Conservation (phyloP, 1,140 invertebrate species). For the Saccostrea glomerata region DNA sequence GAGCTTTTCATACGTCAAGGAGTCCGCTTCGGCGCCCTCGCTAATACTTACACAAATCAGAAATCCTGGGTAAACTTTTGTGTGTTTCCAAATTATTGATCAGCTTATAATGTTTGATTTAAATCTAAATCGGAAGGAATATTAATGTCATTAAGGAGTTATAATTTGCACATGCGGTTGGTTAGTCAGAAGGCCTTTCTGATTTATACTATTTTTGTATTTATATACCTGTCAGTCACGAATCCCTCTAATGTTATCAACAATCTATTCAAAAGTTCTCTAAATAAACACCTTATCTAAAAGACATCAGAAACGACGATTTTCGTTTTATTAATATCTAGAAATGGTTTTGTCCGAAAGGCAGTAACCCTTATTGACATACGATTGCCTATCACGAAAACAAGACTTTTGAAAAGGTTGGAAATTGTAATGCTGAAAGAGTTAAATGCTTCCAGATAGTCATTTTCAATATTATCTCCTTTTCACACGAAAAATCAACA, state of each 20-base stretch:
- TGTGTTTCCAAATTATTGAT: constrained; percentile 36
- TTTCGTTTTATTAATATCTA: constrained; percentile 33
- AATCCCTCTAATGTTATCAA: constrained; percentile 3
- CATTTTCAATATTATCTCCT: constrained; percentile 33
- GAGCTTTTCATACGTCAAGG: constrained; percentile 8
- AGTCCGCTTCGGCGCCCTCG: constrained; percentile 27
- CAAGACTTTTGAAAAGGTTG: constrained; percentile 10
- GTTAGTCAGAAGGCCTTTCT: not conserved
- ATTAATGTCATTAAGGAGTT: constrained; percentile 29
- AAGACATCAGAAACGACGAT: constrained; percentile 3
- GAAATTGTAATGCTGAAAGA: constrained; percentile 19
- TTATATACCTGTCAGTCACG: constrained; percentile 9
- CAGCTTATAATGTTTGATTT: constrained; percentile 35
- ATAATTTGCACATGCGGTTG: constrained; percentile 27
- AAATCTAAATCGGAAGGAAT: constrained; percentile 34
- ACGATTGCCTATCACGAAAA: constrained; percentile 28
- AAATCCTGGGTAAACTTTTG: constrained; percentile 25
- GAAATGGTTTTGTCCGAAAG: constrained; percentile 13
- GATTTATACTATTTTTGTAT: not conserved
- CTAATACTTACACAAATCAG: constrained; percentile 38
- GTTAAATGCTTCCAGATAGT: constrained; percentile 18
- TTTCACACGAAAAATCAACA: constrained; percentile 38
- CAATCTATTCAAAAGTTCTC: constrained; percentile 6
- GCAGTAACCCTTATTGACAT: constrained; percentile 9
- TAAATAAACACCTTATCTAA: constrained; percentile 25